Evolutionary conservation across 92 coral and sea anemone species (phyloP), one percentile per base, ranked within the genome.

Genomic region (Porites rus): DNA sequence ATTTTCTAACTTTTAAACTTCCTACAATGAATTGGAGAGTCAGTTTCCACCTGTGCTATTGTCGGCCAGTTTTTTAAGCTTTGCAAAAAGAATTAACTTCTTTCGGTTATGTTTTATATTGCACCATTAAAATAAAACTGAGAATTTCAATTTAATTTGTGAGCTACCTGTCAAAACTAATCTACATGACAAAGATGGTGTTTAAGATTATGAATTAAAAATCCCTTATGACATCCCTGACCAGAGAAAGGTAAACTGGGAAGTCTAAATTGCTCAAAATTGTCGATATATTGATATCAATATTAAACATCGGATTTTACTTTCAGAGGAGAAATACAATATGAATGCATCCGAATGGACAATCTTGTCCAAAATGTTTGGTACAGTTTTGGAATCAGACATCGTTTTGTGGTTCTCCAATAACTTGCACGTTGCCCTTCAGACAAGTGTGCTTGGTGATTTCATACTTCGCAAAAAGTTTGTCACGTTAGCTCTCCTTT

Each of bases 191-290:
- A 78, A 22, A 78, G 60, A 76, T 50, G 20, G 83, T 64, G 60
- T 4, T 18, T 24, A 8, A 46, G 12, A 67, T 67, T 12, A 5
- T 7, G 10, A 67, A 62, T 62, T 67, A 21, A 22, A 22, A 21
- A 4, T 67, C 72, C 10, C 72, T 22, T 16, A 7, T 67, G 31
- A 46, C 46, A 21, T 21, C 58, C 50, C 65, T 65, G 73, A 8
- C 70, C 2, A 65, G 74, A 79, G 74, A 51, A 50, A 38, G 52
- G 84, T 31, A 66, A 21, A 66, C 64, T 79, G 19, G 66, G 19
- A 13, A 8, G 83, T 66, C 63, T 66, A 52, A 74, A 79, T 43
- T 14, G 16, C 52, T 79, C 74, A 17, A 65, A 65, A 51, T 10
- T 51, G 18, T 17, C 24, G 50, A 21, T 50, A 12, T 77, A 13